Percentiles rank a stretch among this genome's conserved stretches.
These are phyloP conservation scores for Luscinia megarhynchos DNA, from an alignment of 2,797 vertebrate genomes.

Conservation along the genomic window DNA sequence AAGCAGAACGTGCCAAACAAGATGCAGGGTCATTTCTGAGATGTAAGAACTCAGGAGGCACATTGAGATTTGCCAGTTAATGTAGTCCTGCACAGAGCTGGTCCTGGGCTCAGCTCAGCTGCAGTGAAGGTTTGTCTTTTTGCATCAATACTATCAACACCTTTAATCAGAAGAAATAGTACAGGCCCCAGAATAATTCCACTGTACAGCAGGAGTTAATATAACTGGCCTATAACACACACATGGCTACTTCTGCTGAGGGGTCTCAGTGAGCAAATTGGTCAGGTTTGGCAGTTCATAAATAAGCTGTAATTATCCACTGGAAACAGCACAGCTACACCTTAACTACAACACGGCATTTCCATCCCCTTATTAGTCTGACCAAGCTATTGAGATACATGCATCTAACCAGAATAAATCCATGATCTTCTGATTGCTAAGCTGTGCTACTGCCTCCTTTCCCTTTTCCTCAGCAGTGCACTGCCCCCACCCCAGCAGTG, in stretches of 20 bases:
- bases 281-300: constrained; percentile 9
- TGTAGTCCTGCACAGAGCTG: not conserved
- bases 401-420: not conserved
- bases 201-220: not conserved
- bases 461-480: not conserved
- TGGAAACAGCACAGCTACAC: not conserved
- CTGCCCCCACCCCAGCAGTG: not conserved
- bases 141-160: not conserved
- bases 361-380: not conserved
- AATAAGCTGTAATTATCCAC: constrained; percentile 18
- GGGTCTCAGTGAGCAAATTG: not conserved
- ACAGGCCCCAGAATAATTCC: not conserved
- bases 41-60: not conserved
- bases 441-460: not conserved
- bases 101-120: not conserved
- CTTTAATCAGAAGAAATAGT: not conserved
- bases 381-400: not conserved
- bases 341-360: not conserved
- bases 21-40: not conserved
- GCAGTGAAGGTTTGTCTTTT: not conserved
- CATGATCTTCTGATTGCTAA: not conserved
- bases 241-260: not conserved
- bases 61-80: not conserved
- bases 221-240: not conserved
- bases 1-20: not conserved